Base-by-base conservation (phyloP, 2,797 vertebrate species). In the Sebastiscus tertius region DNA sequence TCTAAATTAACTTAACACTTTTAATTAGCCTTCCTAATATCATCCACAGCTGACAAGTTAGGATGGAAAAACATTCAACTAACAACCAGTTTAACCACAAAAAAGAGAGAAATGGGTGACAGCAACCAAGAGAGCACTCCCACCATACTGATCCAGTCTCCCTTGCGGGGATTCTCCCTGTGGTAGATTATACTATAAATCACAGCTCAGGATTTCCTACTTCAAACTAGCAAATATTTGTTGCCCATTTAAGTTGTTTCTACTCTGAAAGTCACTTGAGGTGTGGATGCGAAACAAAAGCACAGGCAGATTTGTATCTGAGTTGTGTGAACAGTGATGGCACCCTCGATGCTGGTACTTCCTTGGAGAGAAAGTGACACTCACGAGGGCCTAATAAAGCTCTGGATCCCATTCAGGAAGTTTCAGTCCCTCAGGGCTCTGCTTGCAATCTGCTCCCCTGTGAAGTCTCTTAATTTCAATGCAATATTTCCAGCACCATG, bases 361-460 rank as follows among this genome's bases (percentile, higher is more conserved):
- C 75, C 87, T 78, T n/a, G 55, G 78, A 90, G 69, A 76, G 49
- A 46, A 42, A 71, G 54, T 73, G 72, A 87, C 84, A 70, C 71
- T 84, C 77, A 72, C 26, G 2, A 46, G 80, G 34, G 73, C 75
- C 73, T 82, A 85, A 88, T 88, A 87, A 85, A 90, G 72, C 62
- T 29, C 49, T 80, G 82, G 81, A 86, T 84, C 68, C 71, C 67
- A 70, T 80, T 86, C 79, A 75, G 80, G 73, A 86, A 80, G 75
- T 79, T 86, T 78, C 54, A 58, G 52, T 83, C 84, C 87, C 86
- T 16, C 13, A 62, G 81, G 87, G 87, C 58, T 79, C 74, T 20
- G 80, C 49, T 84, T 78, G 81, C 89, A 92, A 86, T 90, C 86
- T 90, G 88, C 75, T 89, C 81, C 77, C 83, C 78, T 83, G 83